Conservation (phyloP, 2,797 vertebrate genomes). For the Alfaro cultratus region DNA sequence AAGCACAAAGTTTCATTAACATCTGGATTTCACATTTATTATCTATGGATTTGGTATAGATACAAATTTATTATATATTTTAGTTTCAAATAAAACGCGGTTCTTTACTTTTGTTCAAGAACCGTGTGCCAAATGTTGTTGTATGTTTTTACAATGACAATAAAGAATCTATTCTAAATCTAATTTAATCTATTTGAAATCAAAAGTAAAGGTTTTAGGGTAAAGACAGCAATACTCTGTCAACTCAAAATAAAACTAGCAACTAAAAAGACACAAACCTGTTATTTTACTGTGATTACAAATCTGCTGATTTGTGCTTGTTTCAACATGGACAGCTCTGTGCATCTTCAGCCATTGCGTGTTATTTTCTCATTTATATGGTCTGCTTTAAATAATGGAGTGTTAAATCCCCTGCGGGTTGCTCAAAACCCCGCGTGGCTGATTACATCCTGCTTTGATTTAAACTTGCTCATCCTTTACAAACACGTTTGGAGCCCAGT, state of each 20-base stretch:
- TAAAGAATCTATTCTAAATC: not conserved
- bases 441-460: slow-evolving; percentile 80
- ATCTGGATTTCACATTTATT: not conserved
- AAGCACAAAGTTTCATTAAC: not conserved
- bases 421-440: slow-evolving; percentile 62
- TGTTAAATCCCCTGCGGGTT: slow-evolving; percentile 61
- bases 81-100: not conserved
- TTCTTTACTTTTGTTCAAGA: not conserved
- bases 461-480: slow-evolving; percentile 73
- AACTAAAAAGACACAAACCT: not conserved
- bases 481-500: slow-evolving; percentile 62
- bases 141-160: not conserved
- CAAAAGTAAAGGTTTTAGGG: not conserved
- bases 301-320: not conserved
- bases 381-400: slow-evolving; percentile 65
- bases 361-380: slow-evolving; percentile 62
- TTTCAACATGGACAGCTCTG: slow-evolving; percentile 12
- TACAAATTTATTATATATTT: not conserved
- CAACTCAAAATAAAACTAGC: not conserved
- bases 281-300: not conserved
- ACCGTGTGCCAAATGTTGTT: not conserved
- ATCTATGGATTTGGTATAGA: not conserved
- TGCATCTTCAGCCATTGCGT: slow-evolving; percentile 31
- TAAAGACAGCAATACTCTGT: not conserved
- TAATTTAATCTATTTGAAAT: not conserved